These are phyloP conservation scores for Drosophila atroscutellata DNA, from an alignment of 2,888 invertebrate genomes.

Conservation along the genomic window DNA sequence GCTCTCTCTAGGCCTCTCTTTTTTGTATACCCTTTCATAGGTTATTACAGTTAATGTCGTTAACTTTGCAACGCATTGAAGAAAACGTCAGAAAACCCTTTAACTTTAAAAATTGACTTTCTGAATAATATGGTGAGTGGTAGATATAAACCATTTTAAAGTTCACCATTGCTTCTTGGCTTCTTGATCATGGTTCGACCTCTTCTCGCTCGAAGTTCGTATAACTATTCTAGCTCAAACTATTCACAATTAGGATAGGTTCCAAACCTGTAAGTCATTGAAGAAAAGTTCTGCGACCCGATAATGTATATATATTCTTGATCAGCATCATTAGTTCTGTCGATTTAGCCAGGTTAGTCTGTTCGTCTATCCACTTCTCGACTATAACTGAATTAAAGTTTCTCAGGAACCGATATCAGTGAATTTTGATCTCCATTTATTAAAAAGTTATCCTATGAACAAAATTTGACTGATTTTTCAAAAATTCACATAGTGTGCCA, in stretches of 20 bases:
- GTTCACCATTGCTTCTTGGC: no score
- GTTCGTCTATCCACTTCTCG: neutral
- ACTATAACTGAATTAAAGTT: neutral
- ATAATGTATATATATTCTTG: neutral
- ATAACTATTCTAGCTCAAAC: neutral
- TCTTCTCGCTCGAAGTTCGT: neutral
- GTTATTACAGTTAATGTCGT: neutral
- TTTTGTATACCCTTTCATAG: neutral
- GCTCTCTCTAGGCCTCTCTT: slow-evolving; percentile 43
- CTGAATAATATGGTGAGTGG: neutral
- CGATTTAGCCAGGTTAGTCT: neutral
- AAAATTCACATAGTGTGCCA: neutral
- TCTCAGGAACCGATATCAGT: no score
- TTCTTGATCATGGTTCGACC: neutral
- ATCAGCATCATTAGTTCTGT: neutral
- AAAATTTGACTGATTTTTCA: neutral
- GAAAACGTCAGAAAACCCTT: no score
- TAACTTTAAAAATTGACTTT: neutral
- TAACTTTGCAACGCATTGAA: neutral
- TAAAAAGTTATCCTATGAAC: neutral
- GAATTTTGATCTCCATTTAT: slow-evolving; percentile 1
- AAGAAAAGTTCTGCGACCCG: neutral
- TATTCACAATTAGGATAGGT: neutral
- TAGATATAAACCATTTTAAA: no score
- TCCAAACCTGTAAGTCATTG: neutral